phyloP scores from a whole-genome alignment of 2,888 invertebrate genomes.

The Liodrosophila aerea region DNA sequence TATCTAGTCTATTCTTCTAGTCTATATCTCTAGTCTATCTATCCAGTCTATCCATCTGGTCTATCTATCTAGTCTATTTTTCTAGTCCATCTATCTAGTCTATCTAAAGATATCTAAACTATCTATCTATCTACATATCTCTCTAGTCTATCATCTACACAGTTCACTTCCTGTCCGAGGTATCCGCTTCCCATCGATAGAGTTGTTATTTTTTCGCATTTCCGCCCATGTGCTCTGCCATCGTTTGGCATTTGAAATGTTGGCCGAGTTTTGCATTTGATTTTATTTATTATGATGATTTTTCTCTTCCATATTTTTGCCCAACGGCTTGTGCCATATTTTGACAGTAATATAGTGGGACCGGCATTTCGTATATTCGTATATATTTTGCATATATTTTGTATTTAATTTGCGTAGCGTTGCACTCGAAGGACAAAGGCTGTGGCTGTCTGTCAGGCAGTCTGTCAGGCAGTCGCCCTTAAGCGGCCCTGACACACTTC shows the following conservation, averaged over 20 bases:
- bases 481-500: slow-evolving; percentile 63
- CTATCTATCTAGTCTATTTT: not conserved
- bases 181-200: no score
- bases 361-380: slow-evolving; percentile 22
- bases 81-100: no score
- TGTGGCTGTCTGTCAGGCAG: not conserved
- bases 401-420: slow-evolving; percentile 18
- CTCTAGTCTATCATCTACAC: no score
- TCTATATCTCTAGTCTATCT: no score
- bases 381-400: slow-evolving; percentile 17
- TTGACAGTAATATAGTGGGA: slow-evolving; percentile 36
- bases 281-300: not conserved
- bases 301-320: not conserved
- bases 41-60: no score
- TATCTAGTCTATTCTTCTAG: no score
- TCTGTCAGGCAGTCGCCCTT: not conserved
- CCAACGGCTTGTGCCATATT: slow-evolving; percentile 23
- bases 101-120: no score
- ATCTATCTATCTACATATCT: no score
- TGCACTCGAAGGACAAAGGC: slow-evolving; percentile 46
- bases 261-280: slow-evolving; percentile 22
- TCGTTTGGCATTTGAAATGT: slow-evolving; percentile 47
- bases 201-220: no score
- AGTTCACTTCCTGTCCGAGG: no score
- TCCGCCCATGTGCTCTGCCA: slow-evolving; percentile 6